phyloP scores from a whole-genome alignment of 2,113 vertebrate genomes.

The Burhinus oedicnemus region DNA sequence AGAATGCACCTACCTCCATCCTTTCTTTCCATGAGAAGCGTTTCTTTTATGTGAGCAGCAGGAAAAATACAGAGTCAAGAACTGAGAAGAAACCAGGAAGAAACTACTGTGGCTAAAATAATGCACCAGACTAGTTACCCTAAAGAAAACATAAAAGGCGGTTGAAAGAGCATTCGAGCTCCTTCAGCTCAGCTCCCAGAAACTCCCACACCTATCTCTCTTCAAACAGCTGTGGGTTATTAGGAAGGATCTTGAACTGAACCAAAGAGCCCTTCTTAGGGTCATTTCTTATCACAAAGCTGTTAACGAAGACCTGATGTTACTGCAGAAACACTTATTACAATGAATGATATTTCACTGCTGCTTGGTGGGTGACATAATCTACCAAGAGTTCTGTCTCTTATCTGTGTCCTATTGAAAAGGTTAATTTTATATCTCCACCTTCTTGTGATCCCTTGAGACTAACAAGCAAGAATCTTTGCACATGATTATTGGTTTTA shows the following conservation, averaged over 20 bases:
- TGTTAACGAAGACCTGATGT: slow-evolving; percentile 44
- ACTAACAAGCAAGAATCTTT: background rate
- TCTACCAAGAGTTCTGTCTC: background rate
- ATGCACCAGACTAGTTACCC: background rate
- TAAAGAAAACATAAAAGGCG: background rate
- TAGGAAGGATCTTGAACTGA: slow-evolving; percentile 29
- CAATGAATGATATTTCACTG: background rate
- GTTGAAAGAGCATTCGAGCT: background rate
- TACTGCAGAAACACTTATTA: background rate
- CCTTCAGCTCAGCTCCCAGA: background rate
- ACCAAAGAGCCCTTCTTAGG: background rate
- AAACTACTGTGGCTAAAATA: background rate
- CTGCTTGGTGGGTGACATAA: background rate
- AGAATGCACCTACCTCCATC: background rate
- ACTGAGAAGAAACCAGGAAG: background rate
- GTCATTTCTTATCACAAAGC: slow-evolving; percentile 37
- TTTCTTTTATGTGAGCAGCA: background rate
- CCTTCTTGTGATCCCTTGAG: background rate
- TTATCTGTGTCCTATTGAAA: background rate
- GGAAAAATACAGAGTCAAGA: background rate
- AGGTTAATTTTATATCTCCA: slow-evolving; percentile 27
- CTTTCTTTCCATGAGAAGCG: background rate
- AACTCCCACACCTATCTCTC: background rate
- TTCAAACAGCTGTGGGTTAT: slow-evolving; percentile 59
- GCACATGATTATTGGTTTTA: background rate